These are phyloP conservation scores for Aphaenogaster ashmeadi DNA, from an alignment of 1,140 invertebrate species.

Conservation along the genomic window DNA sequence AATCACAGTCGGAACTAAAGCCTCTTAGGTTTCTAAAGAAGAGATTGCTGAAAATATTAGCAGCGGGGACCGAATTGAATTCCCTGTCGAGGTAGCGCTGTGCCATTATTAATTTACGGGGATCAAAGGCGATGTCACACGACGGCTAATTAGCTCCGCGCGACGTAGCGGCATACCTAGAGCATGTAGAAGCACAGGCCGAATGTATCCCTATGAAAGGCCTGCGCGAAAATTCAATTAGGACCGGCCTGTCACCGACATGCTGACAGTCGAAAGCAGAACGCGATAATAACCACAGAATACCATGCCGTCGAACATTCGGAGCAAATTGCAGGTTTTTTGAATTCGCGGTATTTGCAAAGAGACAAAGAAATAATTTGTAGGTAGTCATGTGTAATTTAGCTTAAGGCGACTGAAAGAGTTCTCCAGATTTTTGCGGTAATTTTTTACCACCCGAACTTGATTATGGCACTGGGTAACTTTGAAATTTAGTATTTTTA, in stretches of 20 bases:
- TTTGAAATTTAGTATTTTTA: background rate
- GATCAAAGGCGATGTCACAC: slow-evolving; percentile 71
- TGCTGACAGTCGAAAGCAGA: slow-evolving; percentile 40
- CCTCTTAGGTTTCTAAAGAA: background rate
- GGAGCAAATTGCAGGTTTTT: background rate
- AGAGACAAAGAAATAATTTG: background rate
- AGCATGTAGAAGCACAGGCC: slow-evolving; percentile 1
- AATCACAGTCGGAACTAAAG: background rate
- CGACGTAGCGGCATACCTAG: slow-evolving; percentile 34
- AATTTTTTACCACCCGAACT: background rate
- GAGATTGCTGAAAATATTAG: slow-evolving; percentile 12
- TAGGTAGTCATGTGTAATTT: background rate
- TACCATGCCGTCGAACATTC: background rate
- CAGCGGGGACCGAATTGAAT: slow-evolving; percentile 60
- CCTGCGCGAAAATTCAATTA: slow-evolving; percentile 67
- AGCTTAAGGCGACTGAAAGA: slow-evolving; percentile 15
- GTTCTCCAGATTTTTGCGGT: background rate
- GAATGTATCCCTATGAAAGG: slow-evolving; percentile 55
- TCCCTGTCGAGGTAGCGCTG: slow-evolving; percentile 31
- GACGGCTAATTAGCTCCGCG: slow-evolving; percentile 64
- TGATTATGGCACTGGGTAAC: background rate
- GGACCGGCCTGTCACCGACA: slow-evolving; percentile 30
- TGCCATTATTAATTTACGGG: slow-evolving; percentile 71
- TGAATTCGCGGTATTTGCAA: background rate
- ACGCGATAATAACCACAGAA: slow-evolving; percentile 34